These are phyloP conservation scores for Sitta carolinensis DNA, from an alignment of 2,797 vertebrate genomes.

Conservation along the genomic window DNA sequence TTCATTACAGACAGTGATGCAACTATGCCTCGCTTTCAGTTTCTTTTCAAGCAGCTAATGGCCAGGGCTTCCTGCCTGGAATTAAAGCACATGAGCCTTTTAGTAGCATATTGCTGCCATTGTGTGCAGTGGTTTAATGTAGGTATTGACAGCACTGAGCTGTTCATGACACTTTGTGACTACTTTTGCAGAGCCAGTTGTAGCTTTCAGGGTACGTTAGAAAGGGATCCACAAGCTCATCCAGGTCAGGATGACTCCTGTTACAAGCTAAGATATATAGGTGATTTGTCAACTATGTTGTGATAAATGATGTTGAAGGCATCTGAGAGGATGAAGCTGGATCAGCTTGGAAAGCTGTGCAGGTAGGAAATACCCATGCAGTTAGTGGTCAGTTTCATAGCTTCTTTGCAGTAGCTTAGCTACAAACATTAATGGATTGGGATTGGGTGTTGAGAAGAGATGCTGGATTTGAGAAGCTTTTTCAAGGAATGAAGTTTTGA, in stretches of 20 bases:
- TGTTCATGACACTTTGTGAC: accelerated
- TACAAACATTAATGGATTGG: neutral
- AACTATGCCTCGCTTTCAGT: neutral
- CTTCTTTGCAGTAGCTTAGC: neutral
- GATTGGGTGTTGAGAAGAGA: neutral
- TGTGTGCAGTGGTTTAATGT: neutral
- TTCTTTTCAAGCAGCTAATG: neutral
- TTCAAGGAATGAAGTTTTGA: neutral
- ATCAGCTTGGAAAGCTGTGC: neutral
- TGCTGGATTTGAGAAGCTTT: neutral
- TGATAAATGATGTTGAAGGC: neutral
- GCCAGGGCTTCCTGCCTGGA: neutral
- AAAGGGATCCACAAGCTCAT: neutral
- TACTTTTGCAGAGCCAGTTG: neutral
- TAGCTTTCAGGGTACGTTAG: neutral
- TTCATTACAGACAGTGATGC: conserved; percentile 21
- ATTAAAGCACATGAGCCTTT: neutral
- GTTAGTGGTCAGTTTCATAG: neutral
- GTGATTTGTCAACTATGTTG: neutral
- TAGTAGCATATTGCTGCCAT: neutral
- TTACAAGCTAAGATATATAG: neutral
- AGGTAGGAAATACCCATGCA: neutral
- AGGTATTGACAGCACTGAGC: neutral
- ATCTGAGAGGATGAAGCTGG: neutral
- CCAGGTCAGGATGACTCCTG: neutral